phyloP scores from a whole-genome alignment of 2,113 vertebrate species.

The Rhinolophus sinicus region DNA sequence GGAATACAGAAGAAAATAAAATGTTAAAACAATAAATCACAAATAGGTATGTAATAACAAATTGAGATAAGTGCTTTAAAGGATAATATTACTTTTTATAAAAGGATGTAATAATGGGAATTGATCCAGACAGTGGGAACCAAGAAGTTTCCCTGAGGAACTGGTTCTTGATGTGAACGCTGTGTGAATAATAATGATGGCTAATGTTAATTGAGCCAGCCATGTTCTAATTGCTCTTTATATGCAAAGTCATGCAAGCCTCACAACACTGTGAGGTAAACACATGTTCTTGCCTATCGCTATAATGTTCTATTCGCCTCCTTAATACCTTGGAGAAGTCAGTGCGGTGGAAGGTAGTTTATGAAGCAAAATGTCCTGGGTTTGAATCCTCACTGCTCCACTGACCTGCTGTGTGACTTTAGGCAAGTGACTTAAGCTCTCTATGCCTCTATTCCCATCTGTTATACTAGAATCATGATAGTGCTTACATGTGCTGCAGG shows the following conservation, averaged over 20 bases:
- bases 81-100: not conserved
- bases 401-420: not conserved
- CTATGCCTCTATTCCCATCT: not conserved
- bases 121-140: accelerated
- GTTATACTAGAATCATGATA: not conserved
- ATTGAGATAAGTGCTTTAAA: not conserved
- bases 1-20: not conserved
- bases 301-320: not conserved
- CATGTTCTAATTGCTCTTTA: not conserved
- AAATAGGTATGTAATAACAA: not conserved
- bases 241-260: not conserved
- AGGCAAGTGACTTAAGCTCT: not conserved
- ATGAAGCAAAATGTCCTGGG: not conserved
- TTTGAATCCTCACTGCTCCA: not conserved
- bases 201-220: not conserved
- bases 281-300: not conserved
- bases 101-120: not conserved
- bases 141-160: not conserved
- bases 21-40: not conserved
- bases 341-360: not conserved
- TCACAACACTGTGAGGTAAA: not conserved
- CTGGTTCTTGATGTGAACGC: not conserved
- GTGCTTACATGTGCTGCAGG: not conserved
- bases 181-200: not conserved
- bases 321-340: not conserved